These are phyloP conservation scores for Schizothorax lantsangensis DNA, from an alignment of 2,797 vertebrate species.

Conservation along the genomic window DNA sequence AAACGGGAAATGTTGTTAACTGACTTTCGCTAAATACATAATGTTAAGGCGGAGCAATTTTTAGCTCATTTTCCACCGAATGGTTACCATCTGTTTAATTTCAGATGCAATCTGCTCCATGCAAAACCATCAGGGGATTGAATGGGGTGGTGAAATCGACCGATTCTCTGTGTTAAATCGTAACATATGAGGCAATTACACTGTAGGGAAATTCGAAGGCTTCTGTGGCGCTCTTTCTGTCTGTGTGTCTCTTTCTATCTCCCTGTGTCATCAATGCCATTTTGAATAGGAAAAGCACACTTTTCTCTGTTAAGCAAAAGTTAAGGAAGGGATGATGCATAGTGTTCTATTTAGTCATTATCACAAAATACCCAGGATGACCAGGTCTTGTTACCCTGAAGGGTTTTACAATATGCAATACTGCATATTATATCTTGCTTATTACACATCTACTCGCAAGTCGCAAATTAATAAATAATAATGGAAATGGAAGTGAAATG, in stretches of 20 bases:
- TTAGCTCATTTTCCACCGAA: constrained; percentile 76
- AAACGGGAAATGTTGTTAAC: constrained; percentile 71
- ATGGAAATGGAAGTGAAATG: background rate
- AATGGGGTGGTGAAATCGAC: constrained; percentile 73
- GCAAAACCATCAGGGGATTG: constrained; percentile 71
- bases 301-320: background rate
- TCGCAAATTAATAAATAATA: background rate
- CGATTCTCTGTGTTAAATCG: constrained; percentile 68
- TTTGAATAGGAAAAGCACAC: constrained; percentile 11
- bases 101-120: constrained; percentile 81
- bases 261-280: constrained; percentile 19
- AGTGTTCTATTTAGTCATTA: background rate
- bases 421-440: background rate
- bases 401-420: background rate
- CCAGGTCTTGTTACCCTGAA: background rate
- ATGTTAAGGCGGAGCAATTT: constrained; percentile 71
- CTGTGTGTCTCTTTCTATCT: constrained; percentile 42
- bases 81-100: constrained; percentile 82
- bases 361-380: background rate
- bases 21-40: constrained; percentile 69
- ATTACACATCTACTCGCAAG: background rate
- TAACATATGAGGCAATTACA: constrained; percentile 75
- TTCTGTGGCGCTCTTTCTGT: constrained; percentile 27
- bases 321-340: background rate
- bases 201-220: constrained; percentile 64